phyloP scores from a whole-genome alignment of 2,113 vertebrate species.

The Uria lomvia region DNA sequence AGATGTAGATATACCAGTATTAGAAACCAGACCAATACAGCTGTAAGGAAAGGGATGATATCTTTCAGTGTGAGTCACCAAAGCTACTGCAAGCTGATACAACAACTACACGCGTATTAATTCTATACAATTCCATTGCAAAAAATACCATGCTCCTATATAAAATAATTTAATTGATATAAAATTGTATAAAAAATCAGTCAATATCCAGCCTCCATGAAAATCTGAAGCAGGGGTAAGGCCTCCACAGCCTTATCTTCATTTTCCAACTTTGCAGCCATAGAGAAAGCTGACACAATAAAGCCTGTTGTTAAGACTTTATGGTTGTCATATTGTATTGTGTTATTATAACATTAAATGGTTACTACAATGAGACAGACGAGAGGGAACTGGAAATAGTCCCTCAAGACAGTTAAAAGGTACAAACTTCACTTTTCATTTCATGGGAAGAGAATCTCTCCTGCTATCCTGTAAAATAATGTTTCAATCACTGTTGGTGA shows the following conservation, averaged over 20 bases:
- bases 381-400: constrained; percentile 15
- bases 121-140: neutral
- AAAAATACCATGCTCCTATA: neutral
- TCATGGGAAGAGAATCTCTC: neutral
- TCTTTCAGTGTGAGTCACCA: neutral
- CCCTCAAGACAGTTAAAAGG: constrained; percentile 31
- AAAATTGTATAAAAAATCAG: neutral
- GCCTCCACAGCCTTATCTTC: neutral
- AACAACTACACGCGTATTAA: neutral
- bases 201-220: neutral
- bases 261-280: neutral
- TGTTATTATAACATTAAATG: constrained; percentile 27
- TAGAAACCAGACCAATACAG: neutral
- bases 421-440: constrained; percentile 36
- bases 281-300: neutral
- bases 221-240: neutral
- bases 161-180: neutral
- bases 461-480: constrained; percentile 5
- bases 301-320: constrained; percentile 2
- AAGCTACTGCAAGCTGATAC: neutral
- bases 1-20: neutral
- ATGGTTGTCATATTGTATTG: neutral
- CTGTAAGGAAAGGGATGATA: neutral
- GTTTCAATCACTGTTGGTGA: neutral
- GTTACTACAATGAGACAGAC: neutral